Conservation (phyloP, 2,888 invertebrate species). For the Heliconius ethilla region DNA sequence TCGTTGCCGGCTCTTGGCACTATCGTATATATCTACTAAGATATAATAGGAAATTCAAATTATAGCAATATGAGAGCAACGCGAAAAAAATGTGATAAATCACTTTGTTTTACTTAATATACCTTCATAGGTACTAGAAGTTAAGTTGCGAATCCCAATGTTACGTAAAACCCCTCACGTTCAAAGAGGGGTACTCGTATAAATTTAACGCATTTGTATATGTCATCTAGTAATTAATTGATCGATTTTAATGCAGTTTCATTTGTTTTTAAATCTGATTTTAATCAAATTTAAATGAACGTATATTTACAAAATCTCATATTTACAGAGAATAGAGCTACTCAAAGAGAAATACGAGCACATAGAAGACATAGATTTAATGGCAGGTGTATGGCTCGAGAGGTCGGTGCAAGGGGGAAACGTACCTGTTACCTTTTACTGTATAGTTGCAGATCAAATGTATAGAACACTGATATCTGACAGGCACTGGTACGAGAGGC, state of each 20-base stretch:
- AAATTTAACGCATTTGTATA: no score
- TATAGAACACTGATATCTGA: conserved; percentile 89
- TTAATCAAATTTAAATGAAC: background rate
- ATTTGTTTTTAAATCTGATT: background rate
- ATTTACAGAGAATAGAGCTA: conserved; percentile 50
- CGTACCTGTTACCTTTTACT: conserved; percentile 92
- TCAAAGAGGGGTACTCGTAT: no score
- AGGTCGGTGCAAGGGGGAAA: conserved; percentile 88
- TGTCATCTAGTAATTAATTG: no score
- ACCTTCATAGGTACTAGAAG: no score
- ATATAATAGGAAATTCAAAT: no score
- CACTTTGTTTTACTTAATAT: no score
- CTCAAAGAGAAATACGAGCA: conserved; percentile 63
- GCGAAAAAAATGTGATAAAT: no score
- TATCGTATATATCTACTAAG: no score
- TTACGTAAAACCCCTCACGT: no score
- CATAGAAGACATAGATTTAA: conserved; percentile 91
- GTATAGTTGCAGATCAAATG: conserved; percentile 91
- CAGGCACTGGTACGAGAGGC: conserved; percentile 86
- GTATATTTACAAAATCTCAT: background rate
- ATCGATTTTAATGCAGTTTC: background rate
- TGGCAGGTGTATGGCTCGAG: conserved; percentile 93
- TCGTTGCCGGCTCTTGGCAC: no score
- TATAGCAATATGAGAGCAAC: no score
- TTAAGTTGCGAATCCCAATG: no score